Base-by-base conservation (phyloP, 2,888 invertebrate species). In the Drosophila paranaensis region DNA sequence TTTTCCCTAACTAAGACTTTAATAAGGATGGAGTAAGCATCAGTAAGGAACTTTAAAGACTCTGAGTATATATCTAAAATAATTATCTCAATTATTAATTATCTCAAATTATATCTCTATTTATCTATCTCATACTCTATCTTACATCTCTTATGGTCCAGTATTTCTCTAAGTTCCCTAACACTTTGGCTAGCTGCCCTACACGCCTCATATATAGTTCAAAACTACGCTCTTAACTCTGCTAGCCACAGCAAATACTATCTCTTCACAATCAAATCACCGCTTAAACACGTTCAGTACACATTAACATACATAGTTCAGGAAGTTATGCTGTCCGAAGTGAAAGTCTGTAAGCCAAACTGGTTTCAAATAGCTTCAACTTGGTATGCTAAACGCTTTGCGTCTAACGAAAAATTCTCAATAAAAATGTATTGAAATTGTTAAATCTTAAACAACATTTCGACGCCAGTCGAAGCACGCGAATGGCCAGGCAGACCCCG, bases 261-360 rank as follows among this genome's bases (percentile, higher is more conserved):
- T 40, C 33, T 40, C 2, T 20, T 35, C 13, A 30, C 46, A 27
- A 55, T 65, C 40, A 42, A 46, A 54, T 14, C 46, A 16, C 16
- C 35, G 40, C 43, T 25, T 65, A 51, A 67, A 57, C 66, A 67
- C 39, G 67, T 68, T 51, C 57, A 33, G 27, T 40, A 45, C 57
- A 51, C 57, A 66, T 68, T 68, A 66, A 42, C 66, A 66, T 65
- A 40, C 57, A 57, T 66, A 68, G 66, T 66, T 68, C 51, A 67
- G 66, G 55, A 66, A 66, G 66, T 27, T 55, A 50, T 35, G 46
- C 14, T 65, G 57, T 62, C 30, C 11, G 48, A 35, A 66, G 66
- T 66, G 66, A 66, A 66, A 66, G 66, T 48, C 66, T n/a, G 27
- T 35, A 20, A 5, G 35, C 35, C n/a, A 55, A 66, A 56, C 66